These are phyloP conservation scores for Odocoileus hemionus DNA, from an alignment of 2,113 vertebrate genomes.

Conservation along the genomic window DNA sequence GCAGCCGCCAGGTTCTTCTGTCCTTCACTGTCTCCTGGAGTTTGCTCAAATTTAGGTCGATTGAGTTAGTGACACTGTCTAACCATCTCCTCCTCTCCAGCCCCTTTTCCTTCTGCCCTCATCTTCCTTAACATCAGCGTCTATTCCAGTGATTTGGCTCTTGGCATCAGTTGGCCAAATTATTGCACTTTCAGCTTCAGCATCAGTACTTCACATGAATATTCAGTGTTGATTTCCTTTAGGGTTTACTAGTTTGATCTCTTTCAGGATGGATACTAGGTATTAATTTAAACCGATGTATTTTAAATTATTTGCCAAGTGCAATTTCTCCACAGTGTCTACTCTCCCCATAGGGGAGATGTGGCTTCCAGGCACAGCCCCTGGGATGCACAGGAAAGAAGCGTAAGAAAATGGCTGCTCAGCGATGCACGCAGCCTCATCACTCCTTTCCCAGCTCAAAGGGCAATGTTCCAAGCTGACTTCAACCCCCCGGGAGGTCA, in stretches of 20 bases:
- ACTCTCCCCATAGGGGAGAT: not conserved
- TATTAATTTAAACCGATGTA: conserved; percentile 44
- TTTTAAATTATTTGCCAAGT: conserved; percentile 47
- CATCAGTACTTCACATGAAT: not conserved
- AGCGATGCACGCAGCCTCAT: not conserved
- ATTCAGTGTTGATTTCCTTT: not conserved
- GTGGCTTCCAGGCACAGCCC: conserved; percentile 48
- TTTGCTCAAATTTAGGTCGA: not conserved
- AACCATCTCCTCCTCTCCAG: not conserved
- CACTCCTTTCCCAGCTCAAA: not conserved
- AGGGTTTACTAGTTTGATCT: not conserved
- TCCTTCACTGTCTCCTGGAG: not conserved
- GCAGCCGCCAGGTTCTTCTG: not conserved
- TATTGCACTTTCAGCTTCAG: not conserved
- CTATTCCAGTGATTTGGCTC: not conserved
- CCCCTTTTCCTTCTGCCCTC: not conserved
- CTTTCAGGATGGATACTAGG: conserved; percentile 25
- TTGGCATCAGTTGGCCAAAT: not conserved
- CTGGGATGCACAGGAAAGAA: not conserved
- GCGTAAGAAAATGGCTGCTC: not conserved
- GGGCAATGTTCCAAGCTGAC: not conserved
- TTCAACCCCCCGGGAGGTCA: conserved; percentile 23
- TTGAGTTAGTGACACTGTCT: not conserved
- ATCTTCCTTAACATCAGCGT: not conserved
- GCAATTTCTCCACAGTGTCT: not conserved